Conservation (phyloP, 2,888 invertebrate genomes). For the Leptinotarsa juncta region DNA sequence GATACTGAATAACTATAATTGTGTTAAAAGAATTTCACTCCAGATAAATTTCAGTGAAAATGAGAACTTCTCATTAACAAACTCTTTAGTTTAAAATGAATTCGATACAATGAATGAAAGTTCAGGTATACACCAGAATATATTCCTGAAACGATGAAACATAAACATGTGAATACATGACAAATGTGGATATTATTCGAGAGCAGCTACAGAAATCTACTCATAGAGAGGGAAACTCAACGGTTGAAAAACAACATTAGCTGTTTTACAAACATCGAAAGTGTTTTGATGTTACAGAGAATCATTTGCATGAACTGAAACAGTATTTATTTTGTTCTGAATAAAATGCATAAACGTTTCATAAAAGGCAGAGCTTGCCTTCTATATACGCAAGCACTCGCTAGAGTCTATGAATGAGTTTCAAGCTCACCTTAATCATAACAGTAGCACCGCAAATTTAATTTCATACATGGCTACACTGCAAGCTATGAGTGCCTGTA, state of each 20-base stretch:
- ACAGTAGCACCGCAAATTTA: conserved; percentile 28
- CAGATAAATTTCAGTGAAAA: no score
- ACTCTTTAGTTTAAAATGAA: no score
- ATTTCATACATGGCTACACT: conserved; percentile 28
- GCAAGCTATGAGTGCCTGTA: conserved; percentile 10
- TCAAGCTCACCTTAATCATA: conserved; percentile 26
- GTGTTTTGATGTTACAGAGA: neutral
- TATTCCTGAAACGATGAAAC: no score
- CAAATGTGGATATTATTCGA: neutral
- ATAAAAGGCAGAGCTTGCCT: neutral
- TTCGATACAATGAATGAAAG: no score
- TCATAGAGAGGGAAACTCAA: neutral
- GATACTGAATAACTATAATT: no score
- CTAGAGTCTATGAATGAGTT: conserved; percentile 5
- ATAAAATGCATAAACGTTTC: conserved; percentile 15
- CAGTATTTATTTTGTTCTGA: neutral
- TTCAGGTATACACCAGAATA: no score
- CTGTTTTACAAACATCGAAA: neutral
- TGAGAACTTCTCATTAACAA: no score
- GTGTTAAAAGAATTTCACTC: no score
- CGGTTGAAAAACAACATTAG: neutral
- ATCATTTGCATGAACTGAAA: neutral
- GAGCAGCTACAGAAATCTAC: neutral
- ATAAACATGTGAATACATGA: no score
- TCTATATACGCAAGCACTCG: neutral